These are phyloP conservation scores for Formicarius rufipectus DNA, from an alignment of 2,113 vertebrate species.

Conservation along the genomic window DNA sequence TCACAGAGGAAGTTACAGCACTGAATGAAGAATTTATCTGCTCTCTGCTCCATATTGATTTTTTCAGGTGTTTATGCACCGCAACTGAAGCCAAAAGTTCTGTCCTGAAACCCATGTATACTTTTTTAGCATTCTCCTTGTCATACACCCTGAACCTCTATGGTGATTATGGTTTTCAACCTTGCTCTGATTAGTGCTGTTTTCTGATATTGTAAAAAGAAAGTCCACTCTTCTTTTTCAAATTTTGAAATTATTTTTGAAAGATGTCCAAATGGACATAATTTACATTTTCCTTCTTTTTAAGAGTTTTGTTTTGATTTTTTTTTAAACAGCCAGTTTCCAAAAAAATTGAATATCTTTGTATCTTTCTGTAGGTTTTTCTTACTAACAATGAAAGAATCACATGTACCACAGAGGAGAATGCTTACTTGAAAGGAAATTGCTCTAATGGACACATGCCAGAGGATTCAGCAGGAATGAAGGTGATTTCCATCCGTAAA, in stretches of 20 bases:
- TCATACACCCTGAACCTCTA: not conserved
- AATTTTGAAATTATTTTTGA: not conserved
- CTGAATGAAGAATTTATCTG: not conserved
- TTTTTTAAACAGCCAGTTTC: not conserved
- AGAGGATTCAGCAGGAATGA: conserved; percentile 32
- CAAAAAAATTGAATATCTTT: not conserved
- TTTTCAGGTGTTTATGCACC: not conserved
- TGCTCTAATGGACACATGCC: conserved; percentile 22
- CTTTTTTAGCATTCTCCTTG: not conserved
- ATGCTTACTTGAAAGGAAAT: conserved; percentile 44
- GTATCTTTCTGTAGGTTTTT: conserved; percentile 9
- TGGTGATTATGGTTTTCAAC: not conserved
- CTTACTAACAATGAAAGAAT: not conserved
- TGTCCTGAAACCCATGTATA: not conserved
- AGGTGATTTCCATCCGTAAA: not conserved
- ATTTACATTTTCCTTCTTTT: not conserved
- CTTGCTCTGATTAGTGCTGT: not conserved
- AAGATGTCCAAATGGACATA: not conserved
- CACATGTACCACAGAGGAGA: not conserved
- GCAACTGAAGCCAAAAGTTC: not conserved
- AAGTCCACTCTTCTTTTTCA: not conserved
- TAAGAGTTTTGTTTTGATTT: not conserved
- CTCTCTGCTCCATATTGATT: not conserved
- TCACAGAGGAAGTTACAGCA: not conserved
- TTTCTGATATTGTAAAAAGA: not conserved